Percentiles rank a stretch among this genome's conserved stretches.
phyloP scores from a whole-genome alignment of 1,140 invertebrate species.

The Colletes gigas region DNA sequence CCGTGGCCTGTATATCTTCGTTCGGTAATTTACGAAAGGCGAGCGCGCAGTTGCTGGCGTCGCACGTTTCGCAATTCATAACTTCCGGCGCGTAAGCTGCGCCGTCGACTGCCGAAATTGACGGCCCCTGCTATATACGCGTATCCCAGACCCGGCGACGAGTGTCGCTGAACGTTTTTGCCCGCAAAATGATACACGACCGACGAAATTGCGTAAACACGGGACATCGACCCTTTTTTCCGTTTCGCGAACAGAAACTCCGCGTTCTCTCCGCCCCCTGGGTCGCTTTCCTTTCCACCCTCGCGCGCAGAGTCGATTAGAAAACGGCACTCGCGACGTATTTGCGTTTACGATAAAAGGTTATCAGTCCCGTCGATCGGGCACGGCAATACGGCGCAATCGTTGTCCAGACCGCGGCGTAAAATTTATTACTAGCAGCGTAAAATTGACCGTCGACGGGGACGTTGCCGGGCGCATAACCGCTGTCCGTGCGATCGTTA shows the following conservation, averaged over 20 bases:
- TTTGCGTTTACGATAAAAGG: constrained; percentile 14
- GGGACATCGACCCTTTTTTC: neutral
- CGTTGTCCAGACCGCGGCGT: constrained; percentile 54
- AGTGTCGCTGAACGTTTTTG: constrained; percentile 41
- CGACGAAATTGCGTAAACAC: constrained; percentile 24
- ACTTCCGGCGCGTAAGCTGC: constrained; percentile 17
- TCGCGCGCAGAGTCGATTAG: neutral
- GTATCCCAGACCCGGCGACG: neutral
- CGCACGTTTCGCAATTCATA: constrained; percentile 25
- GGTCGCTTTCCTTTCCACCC: neutral
- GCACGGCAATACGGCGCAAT: constrained; percentile 17
- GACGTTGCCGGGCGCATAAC: constrained; percentile 45
- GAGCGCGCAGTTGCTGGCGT: neutral
- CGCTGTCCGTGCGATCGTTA: constrained; percentile 37
- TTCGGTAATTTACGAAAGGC: constrained; percentile 38
- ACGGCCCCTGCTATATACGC: neutral
- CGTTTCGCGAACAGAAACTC: neutral
- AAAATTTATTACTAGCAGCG: constrained; percentile 25
- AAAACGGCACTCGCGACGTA: neutral
- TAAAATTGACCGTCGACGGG: constrained; percentile 39
- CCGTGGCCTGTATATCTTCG: constrained; percentile 5
- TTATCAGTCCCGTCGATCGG: neutral
- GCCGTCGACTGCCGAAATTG: constrained; percentile 25
- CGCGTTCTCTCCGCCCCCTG: neutral
- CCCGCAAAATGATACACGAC: constrained; percentile 34